A percentile compares a stretch with the other conserved stretches of the same genome.
phyloP scores from a whole-genome alignment of 2,888 invertebrate genomes.

The Colletes collaris region DNA sequence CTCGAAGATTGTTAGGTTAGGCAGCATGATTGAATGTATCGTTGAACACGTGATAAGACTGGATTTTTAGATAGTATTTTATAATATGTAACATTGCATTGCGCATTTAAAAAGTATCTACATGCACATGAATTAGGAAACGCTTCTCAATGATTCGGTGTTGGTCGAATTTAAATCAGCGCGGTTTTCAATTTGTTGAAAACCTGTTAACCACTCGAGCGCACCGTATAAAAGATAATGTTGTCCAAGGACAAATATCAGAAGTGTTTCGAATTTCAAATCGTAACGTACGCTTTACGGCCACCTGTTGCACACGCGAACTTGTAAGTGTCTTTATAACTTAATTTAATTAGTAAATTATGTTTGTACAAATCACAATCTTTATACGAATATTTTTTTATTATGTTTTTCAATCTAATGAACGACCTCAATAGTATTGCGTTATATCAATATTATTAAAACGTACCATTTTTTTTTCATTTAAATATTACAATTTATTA shows the following conservation, averaged over 20 bases:
- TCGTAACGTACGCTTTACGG: conserved; percentile 51
- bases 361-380: background rate
- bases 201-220: conserved; percentile 53
- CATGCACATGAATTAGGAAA: conserved; percentile 19
- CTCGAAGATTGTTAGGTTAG: conserved; percentile 16
- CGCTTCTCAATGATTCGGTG: conserved; percentile 62
- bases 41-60: background rate
- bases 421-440: background rate
- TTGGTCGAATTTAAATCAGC: conserved; percentile 66
- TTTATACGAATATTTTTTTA: too few relatives aligned
- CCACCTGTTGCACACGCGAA: conserved; percentile 60
- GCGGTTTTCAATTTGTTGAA: conserved; percentile 72
- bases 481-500: background rate
- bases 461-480: background rate
- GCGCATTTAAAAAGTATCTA: background rate
- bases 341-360: conserved; percentile 7
- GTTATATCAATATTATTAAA: background rate
- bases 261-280: conserved; percentile 34
- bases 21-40: background rate
- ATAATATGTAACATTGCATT: background rate
- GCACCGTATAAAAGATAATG: conserved; percentile 54
- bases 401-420: too few relatives aligned
- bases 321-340: conserved; percentile 62
- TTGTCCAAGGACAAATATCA: conserved; percentile 50
- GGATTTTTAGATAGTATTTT: background rate